A percentile compares a stretch with the other conserved stretches of the same genome.
These are phyloP conservation scores for Flabesymbios commensalis DNA, from an alignment of 2,888 invertebrate species.

Conservation along the genomic window DNA sequence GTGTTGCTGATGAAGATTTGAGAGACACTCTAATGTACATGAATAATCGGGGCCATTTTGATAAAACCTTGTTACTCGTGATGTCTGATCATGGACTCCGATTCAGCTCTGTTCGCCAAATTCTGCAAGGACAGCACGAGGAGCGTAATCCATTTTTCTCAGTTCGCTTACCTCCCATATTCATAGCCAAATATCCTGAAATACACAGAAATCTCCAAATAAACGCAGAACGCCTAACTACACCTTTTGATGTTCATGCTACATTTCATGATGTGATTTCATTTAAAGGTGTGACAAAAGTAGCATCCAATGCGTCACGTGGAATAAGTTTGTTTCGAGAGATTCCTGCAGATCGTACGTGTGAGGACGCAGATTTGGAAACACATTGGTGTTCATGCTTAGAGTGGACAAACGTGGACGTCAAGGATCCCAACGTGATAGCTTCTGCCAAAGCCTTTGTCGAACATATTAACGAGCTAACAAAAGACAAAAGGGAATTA, in stretches of 20 bases:
- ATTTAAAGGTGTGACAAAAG: too few relatives aligned
- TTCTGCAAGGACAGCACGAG: conserved; percentile 88
- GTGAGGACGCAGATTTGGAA: conserved; percentile 86
- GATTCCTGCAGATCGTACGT: conserved; percentile 74
- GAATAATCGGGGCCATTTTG: conserved; percentile 67
- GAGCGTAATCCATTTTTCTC: conserved; percentile 88
- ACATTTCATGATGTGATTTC: conserved; percentile 76
- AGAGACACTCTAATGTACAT: conserved; percentile 66
- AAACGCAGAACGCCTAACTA: conserved; percentile 75
- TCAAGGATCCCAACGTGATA: conserved; percentile 52
- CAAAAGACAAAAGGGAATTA: conserved; percentile 2
- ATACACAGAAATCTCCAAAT: conserved; percentile 67
- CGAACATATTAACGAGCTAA: conserved; percentile 23
- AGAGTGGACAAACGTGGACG: conserved; percentile 74
- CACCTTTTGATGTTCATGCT: conserved; percentile 87
- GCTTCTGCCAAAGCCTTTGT: conserved; percentile 19
- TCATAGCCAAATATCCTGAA: conserved; percentile 68
- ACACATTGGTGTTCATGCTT: conserved; percentile 96
- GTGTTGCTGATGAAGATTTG: conserved; percentile 77
- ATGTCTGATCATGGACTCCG: conserved; percentile 90
- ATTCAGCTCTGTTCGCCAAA: conserved; percentile 79
- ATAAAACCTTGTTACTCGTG: conserved; percentile 81
- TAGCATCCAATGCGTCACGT: too few relatives aligned
- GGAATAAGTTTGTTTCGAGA: conserved; percentile 53
- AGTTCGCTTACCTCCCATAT: conserved; percentile 75